A percentile compares a stretch with the other conserved stretches of the same genome.
phyloP scores from a whole-genome alignment of 2,797 vertebrate genomes.

The Brachyrhaphis roseni region DNA sequence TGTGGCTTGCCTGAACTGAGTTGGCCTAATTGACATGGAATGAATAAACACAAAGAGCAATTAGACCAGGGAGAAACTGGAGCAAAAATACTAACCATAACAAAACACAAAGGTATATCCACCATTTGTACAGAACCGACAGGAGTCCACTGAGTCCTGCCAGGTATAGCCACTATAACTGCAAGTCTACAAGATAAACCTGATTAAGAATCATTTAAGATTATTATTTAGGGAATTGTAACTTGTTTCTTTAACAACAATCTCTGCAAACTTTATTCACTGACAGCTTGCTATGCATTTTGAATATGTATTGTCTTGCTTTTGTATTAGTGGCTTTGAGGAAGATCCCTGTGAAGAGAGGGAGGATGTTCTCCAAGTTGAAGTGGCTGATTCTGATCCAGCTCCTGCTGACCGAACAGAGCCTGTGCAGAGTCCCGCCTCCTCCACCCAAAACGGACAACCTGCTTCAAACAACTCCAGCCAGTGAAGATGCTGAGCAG shows the following conservation, averaged over 20 bases:
- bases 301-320: conserved; percentile 10
- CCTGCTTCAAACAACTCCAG: conserved; percentile 18
- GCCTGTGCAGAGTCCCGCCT: conserved; percentile 54
- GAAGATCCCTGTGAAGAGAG: conserved; percentile 19
- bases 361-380: conserved; percentile 62
- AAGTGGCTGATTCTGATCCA: conserved; percentile 77
- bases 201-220: not conserved
- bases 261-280: not conserved
- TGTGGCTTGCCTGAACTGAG: not conserved
- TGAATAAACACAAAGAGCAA: not conserved
- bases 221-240: not conserved
- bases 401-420: conserved; percentile 74
- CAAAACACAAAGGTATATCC: not conserved
- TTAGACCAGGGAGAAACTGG: not conserved
- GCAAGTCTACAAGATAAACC: not conserved
- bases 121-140: not conserved
- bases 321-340: conserved; percentile 32
- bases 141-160: not conserved
- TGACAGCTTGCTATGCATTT: not conserved
- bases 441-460: conserved; percentile 29
- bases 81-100: not conserved
- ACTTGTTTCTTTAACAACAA: not conserved
- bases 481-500: conserved; percentile 11
- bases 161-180: not conserved
- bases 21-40: not conserved